Percentiles rank a stretch among this genome's conserved stretches.
Conservation (phyloP, 1,140 invertebrate species). For the Heterodera carotae region DNA sequence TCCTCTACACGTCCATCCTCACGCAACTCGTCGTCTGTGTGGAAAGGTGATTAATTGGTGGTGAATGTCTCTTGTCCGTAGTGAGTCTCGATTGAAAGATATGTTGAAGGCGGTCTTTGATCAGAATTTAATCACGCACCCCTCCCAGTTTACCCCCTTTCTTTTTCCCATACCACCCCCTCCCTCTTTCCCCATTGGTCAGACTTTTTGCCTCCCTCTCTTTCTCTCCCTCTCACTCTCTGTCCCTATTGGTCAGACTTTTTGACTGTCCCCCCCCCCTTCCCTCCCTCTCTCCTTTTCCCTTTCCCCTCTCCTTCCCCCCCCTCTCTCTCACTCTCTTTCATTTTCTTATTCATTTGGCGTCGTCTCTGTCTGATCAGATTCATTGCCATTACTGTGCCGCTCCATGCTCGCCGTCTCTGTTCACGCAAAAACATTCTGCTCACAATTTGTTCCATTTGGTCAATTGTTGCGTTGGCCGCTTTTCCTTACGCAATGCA, state of each 20-base stretch:
- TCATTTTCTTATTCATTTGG: neutral
- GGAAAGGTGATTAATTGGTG: conserved; percentile 51
- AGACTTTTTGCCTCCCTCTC: neutral
- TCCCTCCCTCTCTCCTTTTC: too few relatives aligned
- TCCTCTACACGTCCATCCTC: conserved; percentile 61
- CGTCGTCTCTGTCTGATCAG: conserved; percentile 38
- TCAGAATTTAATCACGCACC: too few relatives aligned
- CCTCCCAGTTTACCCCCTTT: neutral
- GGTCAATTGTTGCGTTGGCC: conserved; percentile 50
- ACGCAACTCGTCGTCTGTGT: conserved; percentile 62
- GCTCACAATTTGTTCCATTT: conserved; percentile 43
- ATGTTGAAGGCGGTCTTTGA: too few relatives aligned
- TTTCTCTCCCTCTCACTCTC: too few relatives aligned
- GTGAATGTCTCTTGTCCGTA: too few relatives aligned
- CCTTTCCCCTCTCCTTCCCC: too few relatives aligned
- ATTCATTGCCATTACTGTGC: conserved; percentile 61
- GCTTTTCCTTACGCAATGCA: conserved; percentile 59
- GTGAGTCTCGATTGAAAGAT: too few relatives aligned
- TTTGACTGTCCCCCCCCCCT: too few relatives aligned
- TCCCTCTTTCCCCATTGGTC: too few relatives aligned
- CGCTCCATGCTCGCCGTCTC: conserved; percentile 57
- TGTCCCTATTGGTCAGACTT: too few relatives aligned
- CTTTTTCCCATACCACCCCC: too few relatives aligned
- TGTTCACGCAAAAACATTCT: conserved; percentile 59
- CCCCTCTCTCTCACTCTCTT: neutral